A percentile compares a stretch with the other conserved stretches of the same genome.
These are phyloP conservation scores for Eriocheir sinensis DNA, from an alignment of 1,140 invertebrate genomes.

Conservation along the genomic window DNA sequence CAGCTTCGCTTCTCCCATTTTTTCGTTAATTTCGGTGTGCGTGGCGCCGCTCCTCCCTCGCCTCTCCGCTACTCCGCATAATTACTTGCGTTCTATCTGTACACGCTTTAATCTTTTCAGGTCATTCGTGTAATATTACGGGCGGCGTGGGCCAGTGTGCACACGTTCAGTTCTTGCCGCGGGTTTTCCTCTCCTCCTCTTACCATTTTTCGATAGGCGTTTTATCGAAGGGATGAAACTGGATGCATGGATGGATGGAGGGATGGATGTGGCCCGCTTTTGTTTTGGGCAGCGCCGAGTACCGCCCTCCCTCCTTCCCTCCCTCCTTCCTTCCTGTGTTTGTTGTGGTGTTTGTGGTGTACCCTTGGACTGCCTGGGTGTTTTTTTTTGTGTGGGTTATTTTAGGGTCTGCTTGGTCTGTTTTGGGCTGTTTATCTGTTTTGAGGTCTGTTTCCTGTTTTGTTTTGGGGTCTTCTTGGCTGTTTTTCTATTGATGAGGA, in stretches of 20 bases:
- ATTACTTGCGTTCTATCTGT: conserved; percentile 32
- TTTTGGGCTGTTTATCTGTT: too few species aligned
- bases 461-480: not conserved
- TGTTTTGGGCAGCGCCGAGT: not conserved
- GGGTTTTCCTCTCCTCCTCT: conserved; percentile 12
- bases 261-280: not conserved
- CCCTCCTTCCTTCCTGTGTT: not conserved
- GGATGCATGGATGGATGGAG: not conserved
- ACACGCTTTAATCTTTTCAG: conserved; percentile 25
- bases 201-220: not conserved
- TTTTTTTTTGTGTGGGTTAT: too few species aligned
- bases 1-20: conserved; percentile 35
- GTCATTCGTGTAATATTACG: conserved; percentile 25
- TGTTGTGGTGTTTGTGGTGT: not conserved
- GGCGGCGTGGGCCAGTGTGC: not conserved
- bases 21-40: conserved; percentile 32
- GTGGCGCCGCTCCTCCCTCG: not conserved
- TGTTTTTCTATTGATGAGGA: not conserved
- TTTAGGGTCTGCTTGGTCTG: not conserved
- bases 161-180: not conserved
- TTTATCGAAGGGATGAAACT: not conserved
- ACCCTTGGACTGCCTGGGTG: too few species aligned
- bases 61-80: conserved; percentile 31
- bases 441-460: too few species aligned
- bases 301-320: too few species aligned